A percentile compares a stretch with the other conserved stretches of the same genome.
Evolutionary conservation across 2,113 vertebrate species (phyloP).

Genomic region (Pedionomus torquatus): DNA sequence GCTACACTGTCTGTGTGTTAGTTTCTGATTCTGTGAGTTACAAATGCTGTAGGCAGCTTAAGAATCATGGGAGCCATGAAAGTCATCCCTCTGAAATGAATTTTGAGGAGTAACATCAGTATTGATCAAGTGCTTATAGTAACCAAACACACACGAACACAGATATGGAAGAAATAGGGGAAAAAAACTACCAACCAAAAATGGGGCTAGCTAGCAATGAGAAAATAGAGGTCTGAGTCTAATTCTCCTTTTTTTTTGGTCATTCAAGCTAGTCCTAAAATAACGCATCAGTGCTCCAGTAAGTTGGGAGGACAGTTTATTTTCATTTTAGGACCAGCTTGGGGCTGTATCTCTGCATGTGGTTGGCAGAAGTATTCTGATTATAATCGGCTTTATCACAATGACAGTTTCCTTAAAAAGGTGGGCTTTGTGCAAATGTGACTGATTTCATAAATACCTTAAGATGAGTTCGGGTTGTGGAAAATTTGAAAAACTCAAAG

Average conservation of each 20-base stretch:
- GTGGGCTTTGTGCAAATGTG: background rate
- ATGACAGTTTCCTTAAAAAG: background rate
- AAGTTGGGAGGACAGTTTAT: background rate
- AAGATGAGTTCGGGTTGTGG: background rate
- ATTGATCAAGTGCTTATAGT: slow-evolving; percentile 14
- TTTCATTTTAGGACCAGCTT: slow-evolving; percentile 15
- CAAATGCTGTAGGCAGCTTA: slow-evolving; percentile 39
- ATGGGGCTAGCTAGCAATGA: background rate
- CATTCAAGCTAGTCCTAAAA: background rate
- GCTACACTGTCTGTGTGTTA: slow-evolving; percentile 18
- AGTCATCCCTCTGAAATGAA: slow-evolving; percentile 38
- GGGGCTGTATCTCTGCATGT: background rate
- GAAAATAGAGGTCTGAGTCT: background rate
- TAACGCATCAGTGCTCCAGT: background rate
- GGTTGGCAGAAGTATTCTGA: background rate
- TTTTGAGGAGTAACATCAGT: slow-evolving; percentile 4
- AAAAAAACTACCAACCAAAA: background rate
- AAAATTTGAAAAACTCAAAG: background rate
- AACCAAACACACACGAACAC: background rate
- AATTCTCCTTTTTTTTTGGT: background rate
- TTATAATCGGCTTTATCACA: background rate
- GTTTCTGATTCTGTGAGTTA: slow-evolving; percentile 61
- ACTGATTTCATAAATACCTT: background rate
- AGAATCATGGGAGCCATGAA: slow-evolving; percentile 20
- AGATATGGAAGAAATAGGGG: background rate